Evolutionary conservation across 2,797 vertebrate genomes (phyloP), one percentile per base, ranked within the genome.

Genomic region (Danio albolineatus): DNA sequence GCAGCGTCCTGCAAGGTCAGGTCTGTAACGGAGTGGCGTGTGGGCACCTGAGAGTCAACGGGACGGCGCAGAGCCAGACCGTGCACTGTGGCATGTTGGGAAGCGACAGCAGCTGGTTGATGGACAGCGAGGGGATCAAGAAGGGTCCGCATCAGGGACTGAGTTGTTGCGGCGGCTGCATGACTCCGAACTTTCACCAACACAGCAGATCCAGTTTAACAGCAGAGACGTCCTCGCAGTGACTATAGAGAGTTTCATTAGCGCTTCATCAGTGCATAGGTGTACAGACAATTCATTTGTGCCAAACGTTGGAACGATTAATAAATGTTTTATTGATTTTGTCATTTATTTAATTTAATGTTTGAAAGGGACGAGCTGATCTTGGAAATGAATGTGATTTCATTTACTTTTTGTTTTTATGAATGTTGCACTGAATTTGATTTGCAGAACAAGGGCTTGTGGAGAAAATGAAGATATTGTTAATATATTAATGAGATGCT

Each of bases 1-100:
- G 94, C 86, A 89, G 92, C 6, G 89, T 96, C 77, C 94, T 99
- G 79, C 98, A 98, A 92, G 94, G 90, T 82, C 95, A 94, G 87
- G 92, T 78, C 46, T 84, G 93, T 0, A 95, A 94, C 69, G 86
- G 86, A 48, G 75, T 73, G 66, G 87, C 91, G 77, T 84, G 89
- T 0, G 43, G 71, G 41, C 73, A 83, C 5, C 88, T 90, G 78
- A 90, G 87, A 80, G 86, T 86, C 66, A 91, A 90, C 53, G 80
- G 78, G 28, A 76, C 88, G 2, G 93, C 94, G 80, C 93, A 91
- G 83, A 90, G 36, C 5, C 51, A 76, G 0, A 28, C 85, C 0
- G 82, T 89, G 84, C 87, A 93, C 80, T 73, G 90, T 70, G 75
- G 88, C 87, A 69, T 91, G 85, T 87, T 89, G 89, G 92, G 92